Evolutionary conservation across 2,888 invertebrate species (phyloP), one percentile per base, ranked within the genome.

Genomic region (Xanthorhoe designata): DNA sequence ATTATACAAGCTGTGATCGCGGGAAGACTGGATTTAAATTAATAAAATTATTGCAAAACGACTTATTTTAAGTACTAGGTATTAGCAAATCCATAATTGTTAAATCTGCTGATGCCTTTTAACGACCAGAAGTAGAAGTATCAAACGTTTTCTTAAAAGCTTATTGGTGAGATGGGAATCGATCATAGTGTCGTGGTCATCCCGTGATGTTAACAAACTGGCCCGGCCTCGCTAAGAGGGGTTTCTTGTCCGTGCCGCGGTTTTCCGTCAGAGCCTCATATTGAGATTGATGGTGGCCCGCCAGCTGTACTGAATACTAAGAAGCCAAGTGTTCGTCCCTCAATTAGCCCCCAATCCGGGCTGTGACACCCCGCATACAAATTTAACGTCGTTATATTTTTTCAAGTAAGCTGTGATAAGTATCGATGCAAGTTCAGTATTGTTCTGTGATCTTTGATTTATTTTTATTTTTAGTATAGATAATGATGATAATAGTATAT

Each of bases 251-350:
- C 82, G 81, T 78, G 76, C 75, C 75, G 76, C 76, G 85, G 84
- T 82, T 88, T 90, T 88, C 91, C 90, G 92, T 92, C 92, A 92
- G 88, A 87, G 84, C 80, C 75, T 81, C 83, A 86, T 91, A 92
- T 92, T 92, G 92, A 92, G 92, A 92, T 92, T 92, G 92, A 92
- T 92, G 91, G 87, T 85, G 78, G 84, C 88, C 87, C 82, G 82
- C 82, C 78, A 78, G 79, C 81, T 81, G 78, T 75, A 80, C 86
- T 82, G 92, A 92, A 92, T 92, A 92, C 91, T 91, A 92, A 92
- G 84, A 83, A 85, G 77, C 81, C 82, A 87, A 61, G 38, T 51
- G 87, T 90, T 90, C 89, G 83, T 89, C 86, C 88, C 88, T 87
- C 89, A 92, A 92, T 92, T 92, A 92, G 88, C 82, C 80, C 74